A percentile compares a stretch with the other conserved stretches of the same genome.
phyloP scores from a whole-genome alignment of 2,797 vertebrate species.

The Cottoperca gobio region DNA sequence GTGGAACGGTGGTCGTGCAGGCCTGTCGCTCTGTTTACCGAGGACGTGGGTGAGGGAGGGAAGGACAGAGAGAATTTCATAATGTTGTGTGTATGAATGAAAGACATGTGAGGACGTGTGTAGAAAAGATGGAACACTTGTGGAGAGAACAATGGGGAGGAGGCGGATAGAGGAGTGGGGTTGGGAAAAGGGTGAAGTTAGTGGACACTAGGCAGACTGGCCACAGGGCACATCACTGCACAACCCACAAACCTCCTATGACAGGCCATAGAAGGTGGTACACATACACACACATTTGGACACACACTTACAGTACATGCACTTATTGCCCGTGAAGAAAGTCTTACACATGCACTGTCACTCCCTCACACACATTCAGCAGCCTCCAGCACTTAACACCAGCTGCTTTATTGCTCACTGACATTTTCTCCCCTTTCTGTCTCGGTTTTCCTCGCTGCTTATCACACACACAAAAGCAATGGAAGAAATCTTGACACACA shows the following conservation, averaged over 20 bases:
- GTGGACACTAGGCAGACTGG: slow-evolving; percentile 74
- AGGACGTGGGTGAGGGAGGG: slow-evolving; percentile 12
- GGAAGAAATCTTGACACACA: slow-evolving; percentile 35
- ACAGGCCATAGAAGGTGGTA: slow-evolving; percentile 73
- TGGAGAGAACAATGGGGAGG: slow-evolving; percentile 2
- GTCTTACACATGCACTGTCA: slow-evolving; percentile 48
- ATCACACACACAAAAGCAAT: slow-evolving; percentile 13
- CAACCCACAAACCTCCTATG: slow-evolving; percentile 73
- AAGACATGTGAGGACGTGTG: slow-evolving; percentile 9
- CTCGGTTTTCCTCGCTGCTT: slow-evolving; percentile 62
- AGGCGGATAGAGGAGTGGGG: slow-evolving; percentile 2
- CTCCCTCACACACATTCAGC: slow-evolving; percentile 61
- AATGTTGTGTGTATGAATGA: slow-evolving; percentile 23
- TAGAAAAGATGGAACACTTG: slow-evolving; percentile 30
- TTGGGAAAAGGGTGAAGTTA: slow-evolving; percentile 35
- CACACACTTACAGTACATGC: slow-evolving; percentile 57
- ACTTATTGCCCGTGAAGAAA: slow-evolving; percentile 54
- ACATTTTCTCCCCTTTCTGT: slow-evolving; percentile 81
- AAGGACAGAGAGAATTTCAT: slow-evolving; percentile 4
- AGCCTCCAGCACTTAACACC: slow-evolving; percentile 79
- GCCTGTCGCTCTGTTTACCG: slow-evolving; percentile 14
- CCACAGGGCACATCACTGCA: slow-evolving; percentile 79
- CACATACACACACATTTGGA: slow-evolving; percentile 44
- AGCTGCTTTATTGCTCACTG: slow-evolving; percentile 83
- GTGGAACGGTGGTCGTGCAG: slow-evolving; percentile 27